Conservation (phyloP, 1,140 invertebrate species). For the Megathymus violae region DNA sequence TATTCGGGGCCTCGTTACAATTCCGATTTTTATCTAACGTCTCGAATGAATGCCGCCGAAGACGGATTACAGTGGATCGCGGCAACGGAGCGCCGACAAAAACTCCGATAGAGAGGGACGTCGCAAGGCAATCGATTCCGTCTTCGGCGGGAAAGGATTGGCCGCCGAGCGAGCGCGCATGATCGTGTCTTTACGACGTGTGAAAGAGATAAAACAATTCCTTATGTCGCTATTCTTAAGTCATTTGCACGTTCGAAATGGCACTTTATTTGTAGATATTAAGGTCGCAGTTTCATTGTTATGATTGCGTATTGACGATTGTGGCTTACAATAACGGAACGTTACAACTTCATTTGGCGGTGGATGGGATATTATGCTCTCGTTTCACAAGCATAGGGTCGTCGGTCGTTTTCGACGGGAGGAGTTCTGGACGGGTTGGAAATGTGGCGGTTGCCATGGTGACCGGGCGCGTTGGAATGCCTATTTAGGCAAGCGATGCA, state of each 20-base stretch:
- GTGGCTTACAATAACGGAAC: slow-evolving; percentile 66
- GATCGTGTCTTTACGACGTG: slow-evolving; percentile 77
- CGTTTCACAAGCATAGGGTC: slow-evolving; percentile 54
- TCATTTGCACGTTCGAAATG: slow-evolving; percentile 69
- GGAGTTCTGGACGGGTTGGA: slow-evolving; percentile 44
- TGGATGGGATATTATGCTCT: slow-evolving; percentile 60
- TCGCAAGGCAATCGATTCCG: slow-evolving; percentile 71
- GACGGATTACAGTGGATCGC: slow-evolving; percentile 74
- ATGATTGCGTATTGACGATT: slow-evolving; percentile 70
- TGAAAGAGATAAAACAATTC: slow-evolving; percentile 82
- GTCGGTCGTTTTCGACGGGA: slow-evolving; percentile 54
- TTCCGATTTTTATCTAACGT: slow-evolving; percentile 79
- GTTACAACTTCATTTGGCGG: slow-evolving; percentile 78
- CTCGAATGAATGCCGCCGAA: slow-evolving; percentile 73
- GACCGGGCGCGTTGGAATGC: slow-evolving; percentile 73
- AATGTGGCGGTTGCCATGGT: slow-evolving; percentile 69
- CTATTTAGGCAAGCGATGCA: slow-evolving; percentile 50
- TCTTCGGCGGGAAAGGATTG: slow-evolving; percentile 71
- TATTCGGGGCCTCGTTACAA: slow-evolving; percentile 74
- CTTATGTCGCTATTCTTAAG: slow-evolving; percentile 81
- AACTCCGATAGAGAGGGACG: slow-evolving; percentile 75
- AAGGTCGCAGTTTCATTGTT: slow-evolving; percentile 80
- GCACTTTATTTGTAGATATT: slow-evolving; percentile 71
- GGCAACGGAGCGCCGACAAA: slow-evolving; percentile 58
- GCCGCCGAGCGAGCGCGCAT: slow-evolving; percentile 61